These are phyloP conservation scores for Clepsis dumicolana DNA, from an alignment of 2,888 invertebrate species.

Conservation along the genomic window DNA sequence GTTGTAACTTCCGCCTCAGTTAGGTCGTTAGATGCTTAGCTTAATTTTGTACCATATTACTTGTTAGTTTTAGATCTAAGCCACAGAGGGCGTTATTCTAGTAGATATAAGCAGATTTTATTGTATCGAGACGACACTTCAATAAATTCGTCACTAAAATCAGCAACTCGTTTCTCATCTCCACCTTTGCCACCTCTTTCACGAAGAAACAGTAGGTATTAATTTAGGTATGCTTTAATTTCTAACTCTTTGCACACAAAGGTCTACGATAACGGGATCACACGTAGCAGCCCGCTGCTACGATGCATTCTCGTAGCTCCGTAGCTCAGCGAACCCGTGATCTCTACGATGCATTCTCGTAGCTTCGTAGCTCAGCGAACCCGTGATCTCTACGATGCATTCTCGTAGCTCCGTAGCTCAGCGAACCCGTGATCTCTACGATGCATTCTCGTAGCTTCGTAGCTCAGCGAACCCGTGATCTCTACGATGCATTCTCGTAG, in stretches of 20 bases:
- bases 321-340: conserved; percentile 1
- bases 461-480: not conserved
- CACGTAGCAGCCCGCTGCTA: not conserved
- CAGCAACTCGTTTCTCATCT: too few species aligned
- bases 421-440: conserved; percentile 11
- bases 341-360: conserved; percentile 13
- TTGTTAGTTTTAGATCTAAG: too few species aligned
- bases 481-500: conserved; percentile 9
- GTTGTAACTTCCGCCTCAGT: too few species aligned
- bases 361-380: not conserved
- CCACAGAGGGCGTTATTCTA: too few species aligned
- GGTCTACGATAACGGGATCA: not conserved
- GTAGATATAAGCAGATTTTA: too few species aligned
- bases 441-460: conserved; percentile 4
- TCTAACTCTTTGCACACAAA: not conserved
- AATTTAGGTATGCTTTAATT: not conserved
- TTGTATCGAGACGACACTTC: too few species aligned
- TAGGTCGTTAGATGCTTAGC: too few species aligned
- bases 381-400: conserved; percentile 2
- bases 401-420: conserved; percentile 1
- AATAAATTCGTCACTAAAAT: too few species aligned
- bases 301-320: conserved; percentile 2
- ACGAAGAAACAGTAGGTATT: too few species aligned
- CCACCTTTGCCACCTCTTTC: too few species aligned
- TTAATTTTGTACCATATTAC: too few species aligned